These are phyloP conservation scores for Brachypodius melanocephalos DNA, from an alignment of 2,113 vertebrate genomes.

Conservation along the genomic window DNA sequence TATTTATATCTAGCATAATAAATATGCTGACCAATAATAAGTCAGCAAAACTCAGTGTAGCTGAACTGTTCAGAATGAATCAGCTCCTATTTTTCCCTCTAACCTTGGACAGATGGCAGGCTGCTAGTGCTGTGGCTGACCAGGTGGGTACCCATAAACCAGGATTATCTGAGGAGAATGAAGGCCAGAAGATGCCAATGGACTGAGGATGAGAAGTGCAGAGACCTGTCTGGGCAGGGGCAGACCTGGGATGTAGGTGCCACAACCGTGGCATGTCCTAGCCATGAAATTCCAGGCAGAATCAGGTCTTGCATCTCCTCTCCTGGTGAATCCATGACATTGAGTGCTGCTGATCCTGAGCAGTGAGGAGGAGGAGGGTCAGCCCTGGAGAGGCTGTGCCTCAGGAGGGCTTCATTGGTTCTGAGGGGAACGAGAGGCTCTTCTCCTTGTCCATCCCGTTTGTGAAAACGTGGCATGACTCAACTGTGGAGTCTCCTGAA, in stretches of 20 bases:
- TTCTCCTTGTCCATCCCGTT: not conserved
- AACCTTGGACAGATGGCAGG: not conserved
- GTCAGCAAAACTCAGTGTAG: not conserved
- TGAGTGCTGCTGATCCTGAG: not conserved
- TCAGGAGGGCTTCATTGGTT: rapidly evolving
- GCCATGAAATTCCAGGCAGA: not conserved
- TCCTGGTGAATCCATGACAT: not conserved
- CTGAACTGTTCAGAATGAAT: not conserved
- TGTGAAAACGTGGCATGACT: not conserved
- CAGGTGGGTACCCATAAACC: not conserved
- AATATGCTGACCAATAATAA: constrained; percentile 30
- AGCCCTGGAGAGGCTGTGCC: not conserved
- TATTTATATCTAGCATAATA: constrained; percentile 15
- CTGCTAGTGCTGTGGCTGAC: not conserved
- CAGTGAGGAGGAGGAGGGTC: not conserved
- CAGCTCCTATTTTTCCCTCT: not conserved
- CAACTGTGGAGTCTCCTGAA: not conserved
- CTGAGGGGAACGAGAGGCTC: not conserved
- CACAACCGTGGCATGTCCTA: not conserved
- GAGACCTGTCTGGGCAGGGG: not conserved
- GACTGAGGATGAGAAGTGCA: not conserved
- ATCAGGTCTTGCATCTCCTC: not conserved
- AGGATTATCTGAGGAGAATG: not conserved
- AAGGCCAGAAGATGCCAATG: not conserved
- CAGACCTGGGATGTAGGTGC: not conserved